Evolutionary conservation across 2,888 invertebrate genomes (phyloP), one percentile per base, ranked within the genome.

Genomic region (Marronus borbonicus): DNA sequence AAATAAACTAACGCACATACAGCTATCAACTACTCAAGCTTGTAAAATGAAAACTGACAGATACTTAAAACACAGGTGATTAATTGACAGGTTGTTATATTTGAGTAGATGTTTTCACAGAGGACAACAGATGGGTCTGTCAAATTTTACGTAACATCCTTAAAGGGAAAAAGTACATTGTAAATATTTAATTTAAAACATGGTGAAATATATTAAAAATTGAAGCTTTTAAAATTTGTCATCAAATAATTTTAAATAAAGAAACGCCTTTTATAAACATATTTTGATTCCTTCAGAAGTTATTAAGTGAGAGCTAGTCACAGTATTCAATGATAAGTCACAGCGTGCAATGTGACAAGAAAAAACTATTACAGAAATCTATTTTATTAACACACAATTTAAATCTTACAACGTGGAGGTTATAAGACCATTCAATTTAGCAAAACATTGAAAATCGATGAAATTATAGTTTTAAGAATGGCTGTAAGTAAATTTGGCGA

Each of bases 371-470:
- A 39, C 24, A 74, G 72, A 44, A 12, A 3, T 28, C 72, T 74
- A 28, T 17, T 74, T 74, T 74, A 74, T 17, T 60, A 20, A 8
- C 49, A 14, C 20, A 7, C 50, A 20, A 78, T 78, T 76, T 70
- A 69, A 76, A 78, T 74, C 62, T 78, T 70, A 76, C 75, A 68
- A 78, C 78, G 78, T 78, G 78, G 78, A 78, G 78, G 78, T 78
- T 78, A 78, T 60, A 78, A 70, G n/a, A 44, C 24, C 4, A 44
- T 60, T 17, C 12, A 17, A 10, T 58, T 20, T 12, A 28, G 55
- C 24, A 12, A 74, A 44, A 60, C 31, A 49, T 70, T 36, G 8
- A n/a, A 60, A 74, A n/a, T 49, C 44, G 44, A 39, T 60, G 55
- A 60, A 44, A 60, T 44, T 39, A 24, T 60, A 60, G 55, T 44